Percentiles rank a stretch among this genome's conserved stretches.
Conservation (phyloP, 2,113 vertebrate species). For the Macquaria australasica region DNA sequence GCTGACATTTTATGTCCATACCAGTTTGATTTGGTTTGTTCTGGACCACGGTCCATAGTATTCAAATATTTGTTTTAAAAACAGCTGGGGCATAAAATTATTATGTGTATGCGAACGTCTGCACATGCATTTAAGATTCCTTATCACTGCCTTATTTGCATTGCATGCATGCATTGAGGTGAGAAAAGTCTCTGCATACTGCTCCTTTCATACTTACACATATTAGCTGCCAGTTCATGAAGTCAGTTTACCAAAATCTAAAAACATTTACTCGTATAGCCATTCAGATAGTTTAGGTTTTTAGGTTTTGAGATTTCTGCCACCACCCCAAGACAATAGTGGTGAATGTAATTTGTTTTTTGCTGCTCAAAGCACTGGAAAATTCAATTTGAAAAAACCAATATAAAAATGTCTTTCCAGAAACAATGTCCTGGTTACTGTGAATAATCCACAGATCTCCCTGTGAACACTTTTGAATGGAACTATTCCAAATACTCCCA, state of each 20-base stretch:
- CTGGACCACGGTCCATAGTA: no score
- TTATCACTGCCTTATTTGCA: neutral
- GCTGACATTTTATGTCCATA: constrained; percentile 31
- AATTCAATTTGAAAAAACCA: neutral
- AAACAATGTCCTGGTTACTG: constrained; percentile 25
- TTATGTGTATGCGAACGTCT: neutral
- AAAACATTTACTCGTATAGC: no score
- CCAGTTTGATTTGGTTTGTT: constrained; percentile 11
- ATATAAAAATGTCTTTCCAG: constrained; percentile 2
- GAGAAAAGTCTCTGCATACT: neutral
- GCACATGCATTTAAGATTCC: neutral
- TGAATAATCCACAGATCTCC: constrained; percentile 23
- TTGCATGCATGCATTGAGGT: neutral
- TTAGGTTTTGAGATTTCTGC: neutral
- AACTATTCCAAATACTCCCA: constrained; percentile 24
- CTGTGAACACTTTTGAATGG: constrained; percentile 21
- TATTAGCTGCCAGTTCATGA: neutral
- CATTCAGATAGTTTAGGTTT: constrained; percentile 9
- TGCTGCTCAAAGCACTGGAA: neutral
- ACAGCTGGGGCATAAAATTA: neutral
- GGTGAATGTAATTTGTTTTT: neutral
- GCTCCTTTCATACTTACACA: neutral
- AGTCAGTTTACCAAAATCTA: neutral
- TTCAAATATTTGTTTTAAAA: neutral
- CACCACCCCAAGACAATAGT: neutral